Conservation (phyloP, 2,797 vertebrate species). For the Delichon dasypus region DNA sequence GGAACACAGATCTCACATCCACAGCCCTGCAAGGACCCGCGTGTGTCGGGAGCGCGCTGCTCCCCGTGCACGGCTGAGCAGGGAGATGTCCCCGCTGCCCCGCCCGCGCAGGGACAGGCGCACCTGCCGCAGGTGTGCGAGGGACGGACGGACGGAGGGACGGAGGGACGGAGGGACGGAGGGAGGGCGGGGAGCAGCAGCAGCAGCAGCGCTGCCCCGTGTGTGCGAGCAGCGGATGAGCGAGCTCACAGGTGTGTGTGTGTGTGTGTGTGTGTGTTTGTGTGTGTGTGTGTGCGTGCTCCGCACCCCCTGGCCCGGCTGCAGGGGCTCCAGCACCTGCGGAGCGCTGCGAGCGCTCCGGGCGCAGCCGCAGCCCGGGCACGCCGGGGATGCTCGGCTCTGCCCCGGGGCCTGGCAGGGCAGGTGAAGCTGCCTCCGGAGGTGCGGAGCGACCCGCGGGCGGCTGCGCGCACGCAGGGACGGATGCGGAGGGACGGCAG, state of each 20-base stretch:
- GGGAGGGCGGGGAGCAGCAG: not conserved
- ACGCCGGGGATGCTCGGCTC: not conserved
- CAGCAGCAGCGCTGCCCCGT: not conserved
- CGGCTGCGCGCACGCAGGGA: not conserved
- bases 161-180: not conserved
- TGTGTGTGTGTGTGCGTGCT: no score
- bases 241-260: slow-evolving; percentile 40
- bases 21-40: not conserved
- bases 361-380: not conserved
- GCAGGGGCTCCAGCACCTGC: not conserved
- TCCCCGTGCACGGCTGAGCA: not conserved
- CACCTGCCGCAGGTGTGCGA: not conserved
- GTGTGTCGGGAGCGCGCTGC: not conserved
- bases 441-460: not conserved
- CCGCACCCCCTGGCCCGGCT: not conserved
- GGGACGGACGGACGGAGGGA: not conserved
- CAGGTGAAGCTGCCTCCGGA: not conserved
- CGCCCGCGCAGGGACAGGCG: not conserved
- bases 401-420: not conserved
- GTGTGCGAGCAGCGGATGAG: not conserved
- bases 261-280: no score
- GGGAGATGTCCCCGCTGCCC: not conserved
- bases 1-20: not conserved
- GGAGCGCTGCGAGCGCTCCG: rapidly evolving
- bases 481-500: not conserved